Conservation (phyloP, 2,113 vertebrate species). For the Condylura cristata region DNA sequence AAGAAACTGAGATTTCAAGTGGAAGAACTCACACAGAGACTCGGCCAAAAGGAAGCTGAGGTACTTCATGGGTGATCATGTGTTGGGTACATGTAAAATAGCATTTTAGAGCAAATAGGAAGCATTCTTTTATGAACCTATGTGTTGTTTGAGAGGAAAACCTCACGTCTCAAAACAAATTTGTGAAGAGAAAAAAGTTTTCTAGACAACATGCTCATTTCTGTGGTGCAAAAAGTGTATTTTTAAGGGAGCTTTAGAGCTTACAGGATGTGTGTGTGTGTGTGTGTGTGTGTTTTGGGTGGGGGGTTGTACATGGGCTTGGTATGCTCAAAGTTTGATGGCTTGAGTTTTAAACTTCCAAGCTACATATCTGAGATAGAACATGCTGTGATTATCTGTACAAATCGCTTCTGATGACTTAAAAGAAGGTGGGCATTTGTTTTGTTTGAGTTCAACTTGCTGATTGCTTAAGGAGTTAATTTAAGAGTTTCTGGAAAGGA, state of each 20-base stretch:
- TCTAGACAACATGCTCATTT: neutral
- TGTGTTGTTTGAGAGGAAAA: neutral
- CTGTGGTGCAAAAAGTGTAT: neutral
- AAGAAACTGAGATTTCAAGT: conserved; percentile 52
- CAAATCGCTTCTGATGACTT: neutral
- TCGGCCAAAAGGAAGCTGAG: conserved; percentile 48
- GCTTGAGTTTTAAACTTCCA: neutral
- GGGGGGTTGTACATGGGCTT: neutral
- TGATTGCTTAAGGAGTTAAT: neutral
- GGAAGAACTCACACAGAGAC: conserved; percentile 40
- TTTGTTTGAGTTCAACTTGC: neutral
- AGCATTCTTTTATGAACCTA: neutral
- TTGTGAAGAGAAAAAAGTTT: neutral
- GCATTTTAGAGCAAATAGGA: too few species aligned
- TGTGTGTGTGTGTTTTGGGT: neutral
- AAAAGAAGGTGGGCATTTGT: neutral
- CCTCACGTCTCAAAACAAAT: neutral
- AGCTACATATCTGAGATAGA: neutral
- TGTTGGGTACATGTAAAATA: neutral
- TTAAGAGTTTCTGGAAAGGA: neutral
- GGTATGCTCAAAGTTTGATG: neutral
- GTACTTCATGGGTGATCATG: neutral
- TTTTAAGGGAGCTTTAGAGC: neutral
- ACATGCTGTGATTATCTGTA: neutral
- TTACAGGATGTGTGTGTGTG: neutral